Percentiles rank a stretch among this genome's conserved stretches.
Evolutionary conservation across 2,888 invertebrate genomes (phyloP).

Genomic region (Pammene aurita): DNA sequence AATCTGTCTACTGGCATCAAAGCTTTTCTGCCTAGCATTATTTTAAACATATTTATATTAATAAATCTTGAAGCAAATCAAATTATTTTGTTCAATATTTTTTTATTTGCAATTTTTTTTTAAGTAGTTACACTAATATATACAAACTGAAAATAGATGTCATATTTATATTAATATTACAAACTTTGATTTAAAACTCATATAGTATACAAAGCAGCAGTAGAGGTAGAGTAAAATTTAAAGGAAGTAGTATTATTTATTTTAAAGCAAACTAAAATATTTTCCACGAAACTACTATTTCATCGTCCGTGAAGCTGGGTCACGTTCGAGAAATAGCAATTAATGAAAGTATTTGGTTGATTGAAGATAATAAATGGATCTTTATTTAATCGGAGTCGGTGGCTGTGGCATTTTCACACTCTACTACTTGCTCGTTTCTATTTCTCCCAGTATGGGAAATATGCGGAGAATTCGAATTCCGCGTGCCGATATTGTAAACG

Average conservation of each 20-base stretch:
- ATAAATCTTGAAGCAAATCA: too few relatives aligned
- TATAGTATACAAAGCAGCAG: too few relatives aligned
- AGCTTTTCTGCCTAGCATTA: too few relatives aligned
- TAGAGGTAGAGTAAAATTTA: too few relatives aligned
- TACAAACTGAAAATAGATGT: too few relatives aligned
- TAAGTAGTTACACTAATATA: too few relatives aligned
- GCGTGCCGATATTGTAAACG: conserved; percentile 14
- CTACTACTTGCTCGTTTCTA: conserved; percentile 38
- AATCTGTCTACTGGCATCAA: too few relatives aligned
- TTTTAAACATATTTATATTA: too few relatives aligned
- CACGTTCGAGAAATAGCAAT: conserved; percentile 55
- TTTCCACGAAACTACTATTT: conserved; percentile 19
- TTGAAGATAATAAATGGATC: conserved; percentile 38
- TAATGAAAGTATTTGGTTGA: conserved; percentile 43
- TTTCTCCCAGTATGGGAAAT: conserved; percentile 26
- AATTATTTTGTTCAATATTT: too few relatives aligned
- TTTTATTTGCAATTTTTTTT: too few relatives aligned
- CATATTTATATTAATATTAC: too few relatives aligned
- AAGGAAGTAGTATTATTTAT: neutral
- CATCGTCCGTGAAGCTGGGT: conserved; percentile 14
- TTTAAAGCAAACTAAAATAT: neutral
- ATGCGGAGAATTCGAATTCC: conserved; percentile 21
- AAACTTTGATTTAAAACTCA: too few relatives aligned
- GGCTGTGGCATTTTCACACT: conserved; percentile 38
- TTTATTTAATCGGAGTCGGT: conserved; percentile 19